Conservation (phyloP, 2,888 invertebrate species). For the Empis stercorea region DNA sequence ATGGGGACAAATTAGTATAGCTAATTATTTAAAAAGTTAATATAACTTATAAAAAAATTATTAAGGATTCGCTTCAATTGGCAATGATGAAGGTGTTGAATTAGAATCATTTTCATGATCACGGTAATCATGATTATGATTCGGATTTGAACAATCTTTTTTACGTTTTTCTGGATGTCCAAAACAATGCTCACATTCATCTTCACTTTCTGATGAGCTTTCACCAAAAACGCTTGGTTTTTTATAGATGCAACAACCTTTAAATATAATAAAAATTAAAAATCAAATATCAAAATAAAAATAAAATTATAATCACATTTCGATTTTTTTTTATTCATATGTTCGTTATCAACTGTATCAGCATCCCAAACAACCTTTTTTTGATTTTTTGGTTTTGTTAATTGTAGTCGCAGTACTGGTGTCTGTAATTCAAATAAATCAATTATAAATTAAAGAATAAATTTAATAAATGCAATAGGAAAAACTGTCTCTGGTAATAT, state of each 20-base stretch:
- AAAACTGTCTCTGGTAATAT: no score
- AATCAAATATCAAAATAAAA: slow-evolving; percentile 1
- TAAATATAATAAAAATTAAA: slow-evolving; percentile 8
- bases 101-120: neutral
- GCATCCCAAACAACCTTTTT: slow-evolving; percentile 83
- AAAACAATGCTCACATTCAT: slow-evolving; percentile 77
- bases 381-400: slow-evolving; percentile 53
- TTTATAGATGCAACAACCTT: slow-evolving; percentile 89
- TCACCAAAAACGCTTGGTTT: slow-evolving; percentile 83
- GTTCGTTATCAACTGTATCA: slow-evolving; percentile 88
- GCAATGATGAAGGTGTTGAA: neutral
- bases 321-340: slow-evolving; percentile 90
- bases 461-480: no score
- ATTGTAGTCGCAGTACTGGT: slow-evolving; percentile 49
- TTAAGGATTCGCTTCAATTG: no score
- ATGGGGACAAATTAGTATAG: no score
- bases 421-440: neutral
- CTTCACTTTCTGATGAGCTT: slow-evolving; percentile 69
- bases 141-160: slow-evolving; percentile 22
- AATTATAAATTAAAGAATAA: no score
- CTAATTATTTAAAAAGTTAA: no score
- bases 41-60: no score
- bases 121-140: neutral
- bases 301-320: slow-evolving; percentile 63
- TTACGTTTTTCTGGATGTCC: slow-evolving; percentile 61